Evolutionary conservation across 64 coral and sea anemone species (phyloP), one percentile per base, ranked within the genome.

Genomic region (Exaiptasia diaphana): DNA sequence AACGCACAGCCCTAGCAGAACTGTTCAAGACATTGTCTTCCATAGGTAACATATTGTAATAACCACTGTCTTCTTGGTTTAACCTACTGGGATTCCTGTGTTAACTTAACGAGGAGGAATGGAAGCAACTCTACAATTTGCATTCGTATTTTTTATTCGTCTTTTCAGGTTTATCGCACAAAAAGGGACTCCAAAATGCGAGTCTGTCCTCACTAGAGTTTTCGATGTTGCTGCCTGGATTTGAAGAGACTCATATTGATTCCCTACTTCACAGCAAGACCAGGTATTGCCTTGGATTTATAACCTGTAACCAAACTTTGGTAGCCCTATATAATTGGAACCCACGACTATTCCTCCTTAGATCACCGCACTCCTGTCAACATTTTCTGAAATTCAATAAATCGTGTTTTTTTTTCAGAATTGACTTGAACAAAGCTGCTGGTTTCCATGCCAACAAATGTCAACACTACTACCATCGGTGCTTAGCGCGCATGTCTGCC

Each of bases 11-110:
- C 17, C 69, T 99, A 34, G 68, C 94, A 38, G 94, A 99, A 60
- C 68, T 99, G 49, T 99, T 99, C 85, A 99, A 99, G 75, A 77
- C 67, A 7, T 73, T 99, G 9, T 62, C 77, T 11, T 88, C 76
- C 27, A 36, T 99, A 75, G 94, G 94, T 99, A 91, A 79, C 52
- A 41, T n/a, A 41, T 7, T 11, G 49, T 81, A n/a, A 4, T 34
- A 4, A 14, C 49, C 8, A 1, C 4, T 24, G n/a, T 10, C 10
- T 11, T 1, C 33, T 68, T 68, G 64, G 5, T 68, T 33, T 68
- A 52, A 10, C 49, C n/a, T n/a, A 52, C n/a, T n/a, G n/a, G n/a
- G n/a, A n/a, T n/a, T n/a, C n/a, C n/a, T n/a, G n/a, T n/a, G n/a
- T n/a, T n/a, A n/a, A n/a, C n/a, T n/a, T n/a, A n/a, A n/a, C n/a